These are phyloP conservation scores for Paramormyrops kingsleyae DNA, from an alignment of 2,113 vertebrate species.

Conservation along the genomic window DNA sequence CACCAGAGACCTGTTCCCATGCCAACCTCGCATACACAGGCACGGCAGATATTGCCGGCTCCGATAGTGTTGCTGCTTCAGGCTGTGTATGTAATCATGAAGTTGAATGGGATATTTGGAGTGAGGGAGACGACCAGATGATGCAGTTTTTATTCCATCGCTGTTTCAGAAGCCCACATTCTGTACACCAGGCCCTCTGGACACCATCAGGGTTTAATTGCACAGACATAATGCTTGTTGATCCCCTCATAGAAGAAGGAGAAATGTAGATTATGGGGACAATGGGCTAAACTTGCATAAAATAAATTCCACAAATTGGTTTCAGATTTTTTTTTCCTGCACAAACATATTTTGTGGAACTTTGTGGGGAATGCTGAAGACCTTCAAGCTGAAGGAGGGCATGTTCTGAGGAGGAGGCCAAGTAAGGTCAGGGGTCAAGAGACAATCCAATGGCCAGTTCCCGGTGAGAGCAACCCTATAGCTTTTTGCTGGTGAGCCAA, in stretches of 20 bases:
- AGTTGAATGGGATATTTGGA: constrained; percentile 32
- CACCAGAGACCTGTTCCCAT: not conserved
- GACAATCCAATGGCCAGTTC: not conserved
- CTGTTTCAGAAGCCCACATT: constrained; percentile 26
- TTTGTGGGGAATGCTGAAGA: not conserved
- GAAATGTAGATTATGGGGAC: not conserved
- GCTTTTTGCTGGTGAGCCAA: not conserved
- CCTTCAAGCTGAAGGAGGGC: not conserved
- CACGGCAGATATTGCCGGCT: not conserved
- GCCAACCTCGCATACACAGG: not conserved
- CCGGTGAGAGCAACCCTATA: not conserved
- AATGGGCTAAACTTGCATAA: not conserved
- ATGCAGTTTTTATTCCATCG: constrained; percentile 35
- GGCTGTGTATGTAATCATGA: constrained; percentile 25
- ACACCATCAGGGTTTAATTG: constrained; percentile 19
- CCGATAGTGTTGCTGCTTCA: constrained; percentile 36
- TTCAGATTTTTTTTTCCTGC: not conserved
- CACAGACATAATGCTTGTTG: not conserved
- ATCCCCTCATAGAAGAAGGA: not conserved
- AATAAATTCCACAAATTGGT: not conserved
- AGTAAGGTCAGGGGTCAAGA: not conserved
- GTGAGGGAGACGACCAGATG: constrained; percentile 30
- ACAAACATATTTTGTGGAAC: not conserved
- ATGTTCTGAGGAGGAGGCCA: not conserved
- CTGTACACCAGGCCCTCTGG: constrained; percentile 20